A percentile compares a stretch with the other conserved stretches of the same genome.
Conservation (phyloP, 2,113 vertebrate genomes). For the Varanus salvator region DNA sequence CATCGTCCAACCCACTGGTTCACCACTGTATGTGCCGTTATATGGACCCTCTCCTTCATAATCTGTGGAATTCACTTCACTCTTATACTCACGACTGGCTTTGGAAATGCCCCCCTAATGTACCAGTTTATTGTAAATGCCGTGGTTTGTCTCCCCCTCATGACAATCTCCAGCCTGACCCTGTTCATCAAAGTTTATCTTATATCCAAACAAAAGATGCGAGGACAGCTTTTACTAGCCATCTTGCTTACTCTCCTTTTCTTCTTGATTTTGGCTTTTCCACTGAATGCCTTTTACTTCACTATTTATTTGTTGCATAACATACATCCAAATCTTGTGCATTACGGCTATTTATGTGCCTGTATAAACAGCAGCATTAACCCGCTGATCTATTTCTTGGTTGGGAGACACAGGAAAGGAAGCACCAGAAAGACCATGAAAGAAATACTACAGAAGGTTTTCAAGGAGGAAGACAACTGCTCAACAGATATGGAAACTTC, state of each 20-base stretch:
- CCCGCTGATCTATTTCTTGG: conserved; percentile 47
- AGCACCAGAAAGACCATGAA: conserved; percentile 11
- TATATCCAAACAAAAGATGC: not conserved
- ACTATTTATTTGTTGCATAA: not conserved
- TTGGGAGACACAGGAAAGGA: conserved; percentile 39
- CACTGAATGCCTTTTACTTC: not conserved
- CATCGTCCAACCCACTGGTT: not conserved
- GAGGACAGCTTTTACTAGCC: not conserved
- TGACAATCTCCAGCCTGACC: not conserved
- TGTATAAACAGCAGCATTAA: conserved; percentile 45
- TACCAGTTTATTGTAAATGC: conserved; percentile 34
- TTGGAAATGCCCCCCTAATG: not conserved
- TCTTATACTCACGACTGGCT: not conserved
- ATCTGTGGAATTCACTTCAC: not conserved
- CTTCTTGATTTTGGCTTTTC: not conserved
- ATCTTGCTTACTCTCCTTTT: not conserved
- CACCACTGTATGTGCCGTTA: not conserved
- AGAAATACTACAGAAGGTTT: conserved; percentile 26
- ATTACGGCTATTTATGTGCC: conserved; percentile 9
- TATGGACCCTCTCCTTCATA: conserved; percentile 61
- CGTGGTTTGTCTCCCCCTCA: conserved; percentile 2
- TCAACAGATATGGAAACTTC: not conserved
- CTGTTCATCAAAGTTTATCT: not conserved
- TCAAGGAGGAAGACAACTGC: conserved; percentile 37
- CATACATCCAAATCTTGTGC: not conserved